These are phyloP conservation scores for Antechinus flavipes DNA, from an alignment of 2,113 vertebrate species.

Conservation along the genomic window DNA sequence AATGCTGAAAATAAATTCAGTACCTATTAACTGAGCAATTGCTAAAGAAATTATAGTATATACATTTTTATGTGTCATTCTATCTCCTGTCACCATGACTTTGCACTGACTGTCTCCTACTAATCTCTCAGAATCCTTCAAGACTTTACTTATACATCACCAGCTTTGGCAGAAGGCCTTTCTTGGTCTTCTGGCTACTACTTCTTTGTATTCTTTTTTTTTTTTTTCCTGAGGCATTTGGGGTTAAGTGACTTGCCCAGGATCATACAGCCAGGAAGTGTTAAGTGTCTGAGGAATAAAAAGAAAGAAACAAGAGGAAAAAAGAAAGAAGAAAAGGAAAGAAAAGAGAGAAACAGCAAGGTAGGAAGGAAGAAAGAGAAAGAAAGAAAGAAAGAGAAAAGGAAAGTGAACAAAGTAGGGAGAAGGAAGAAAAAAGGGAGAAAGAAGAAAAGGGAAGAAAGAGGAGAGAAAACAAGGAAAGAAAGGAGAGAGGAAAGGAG, in stretches of 20 bases:
- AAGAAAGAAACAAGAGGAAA: no score
- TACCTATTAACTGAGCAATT: background rate
- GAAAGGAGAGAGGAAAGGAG: no score
- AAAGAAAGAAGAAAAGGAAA: no score
- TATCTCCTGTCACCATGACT: background rate
- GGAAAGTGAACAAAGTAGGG: no score
- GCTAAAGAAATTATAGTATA: background rate
- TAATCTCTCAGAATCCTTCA: background rate
- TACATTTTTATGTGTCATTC: background rate
- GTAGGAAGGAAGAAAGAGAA: no score
- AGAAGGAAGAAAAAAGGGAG: no score
- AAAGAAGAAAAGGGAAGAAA: no score
- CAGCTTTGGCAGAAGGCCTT: background rate
- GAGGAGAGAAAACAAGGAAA: background rate
- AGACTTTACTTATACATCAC: background rate
- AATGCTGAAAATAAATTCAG: background rate
- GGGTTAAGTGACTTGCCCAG: no score
- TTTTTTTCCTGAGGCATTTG: no score
- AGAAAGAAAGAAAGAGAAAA: background rate
- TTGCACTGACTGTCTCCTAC: background rate
- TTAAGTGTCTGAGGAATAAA: no score
- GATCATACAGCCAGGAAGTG: no score
- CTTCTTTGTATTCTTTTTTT: background rate
- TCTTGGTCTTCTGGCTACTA: background rate
- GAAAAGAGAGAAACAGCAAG: no score